Percentiles rank a stretch among this genome's conserved stretches.
Conservation (phyloP, 2,888 invertebrate species). For the Rhorus exstirpatorius region DNA sequence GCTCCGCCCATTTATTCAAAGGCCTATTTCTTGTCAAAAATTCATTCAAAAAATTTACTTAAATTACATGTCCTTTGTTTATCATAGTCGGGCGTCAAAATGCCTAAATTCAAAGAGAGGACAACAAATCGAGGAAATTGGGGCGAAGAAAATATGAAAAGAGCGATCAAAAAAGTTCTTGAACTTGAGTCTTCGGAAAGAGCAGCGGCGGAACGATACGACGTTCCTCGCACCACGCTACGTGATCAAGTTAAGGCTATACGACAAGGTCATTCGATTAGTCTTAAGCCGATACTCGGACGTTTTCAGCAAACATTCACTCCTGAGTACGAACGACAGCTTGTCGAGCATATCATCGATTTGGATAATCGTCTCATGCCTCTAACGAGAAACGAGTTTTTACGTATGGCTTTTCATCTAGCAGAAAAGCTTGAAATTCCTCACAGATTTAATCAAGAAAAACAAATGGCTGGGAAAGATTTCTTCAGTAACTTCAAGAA, state of each 20-base stretch:
- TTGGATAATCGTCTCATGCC: background rate
- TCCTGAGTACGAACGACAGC: background rate
- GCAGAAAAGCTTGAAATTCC: conserved; percentile 64
- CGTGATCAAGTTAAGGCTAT: background rate
- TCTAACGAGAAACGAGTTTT: conserved; percentile 60
- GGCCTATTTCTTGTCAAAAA: conserved; percentile 2
- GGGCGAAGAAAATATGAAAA: background rate
- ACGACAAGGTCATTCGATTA: background rate
- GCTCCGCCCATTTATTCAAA: conserved; percentile 5
- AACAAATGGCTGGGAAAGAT: conserved; percentile 68
- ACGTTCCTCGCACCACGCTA: background rate
- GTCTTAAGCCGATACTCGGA: background rate
- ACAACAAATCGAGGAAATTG: background rate
- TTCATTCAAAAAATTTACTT: conserved; percentile 4
- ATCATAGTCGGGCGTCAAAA: too few species aligned
- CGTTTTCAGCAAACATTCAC: background rate
- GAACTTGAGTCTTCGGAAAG: background rate
- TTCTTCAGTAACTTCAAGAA: conserved; percentile 67
- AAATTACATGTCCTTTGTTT: too few species aligned
- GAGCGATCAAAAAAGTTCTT: too few species aligned
- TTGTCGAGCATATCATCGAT: background rate
- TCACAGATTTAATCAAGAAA: conserved; percentile 68
- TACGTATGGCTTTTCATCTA: conserved; percentile 63
- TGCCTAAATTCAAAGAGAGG: background rate
- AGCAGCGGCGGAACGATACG: background rate